phyloP scores from a whole-genome alignment of 1,140 invertebrate species.

The Stenopsyche tienmushanensis region DNA sequence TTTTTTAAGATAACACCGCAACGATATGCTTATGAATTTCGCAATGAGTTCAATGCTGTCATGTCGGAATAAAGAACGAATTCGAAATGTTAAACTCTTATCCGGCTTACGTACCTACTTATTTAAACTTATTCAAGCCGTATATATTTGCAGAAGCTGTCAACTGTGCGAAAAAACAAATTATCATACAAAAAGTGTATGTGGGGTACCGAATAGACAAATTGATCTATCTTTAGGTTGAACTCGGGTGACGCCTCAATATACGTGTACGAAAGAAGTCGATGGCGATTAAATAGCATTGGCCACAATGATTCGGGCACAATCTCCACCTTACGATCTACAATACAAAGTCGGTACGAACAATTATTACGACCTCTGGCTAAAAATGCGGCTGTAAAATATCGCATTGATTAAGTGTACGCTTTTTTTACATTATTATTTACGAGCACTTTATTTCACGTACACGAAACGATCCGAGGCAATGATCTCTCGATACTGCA shows the following conservation, averaged over 20 bases:
- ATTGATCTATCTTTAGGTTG: background rate
- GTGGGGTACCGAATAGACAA: background rate
- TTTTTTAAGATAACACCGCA: no score
- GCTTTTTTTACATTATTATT: constrained; percentile 32
- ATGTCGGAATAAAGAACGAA: no score
- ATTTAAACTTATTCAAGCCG: no score
- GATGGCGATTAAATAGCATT: constrained; percentile 29
- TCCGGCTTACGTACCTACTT: no score
- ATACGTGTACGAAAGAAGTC: background rate
- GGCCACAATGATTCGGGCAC: constrained; percentile 34
- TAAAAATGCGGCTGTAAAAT: constrained; percentile 37
- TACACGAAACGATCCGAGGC: constrained; percentile 34
- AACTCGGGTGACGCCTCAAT: constrained; percentile 9
- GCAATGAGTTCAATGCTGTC: no score
- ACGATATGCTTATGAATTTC: no score
- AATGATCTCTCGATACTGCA: constrained; percentile 4
- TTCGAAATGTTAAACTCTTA: no score
- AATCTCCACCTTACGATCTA: constrained; percentile 33
- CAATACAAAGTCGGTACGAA: constrained; percentile 28
- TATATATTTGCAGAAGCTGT: no score
- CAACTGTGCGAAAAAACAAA: no score
- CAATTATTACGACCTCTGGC: constrained; percentile 41
- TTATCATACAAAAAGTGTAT: no score
- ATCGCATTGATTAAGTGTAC: constrained; percentile 39
- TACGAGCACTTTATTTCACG: constrained; percentile 39